Conservation (phyloP, 2,888 invertebrate genomes). For the Buathra laborator region DNA sequence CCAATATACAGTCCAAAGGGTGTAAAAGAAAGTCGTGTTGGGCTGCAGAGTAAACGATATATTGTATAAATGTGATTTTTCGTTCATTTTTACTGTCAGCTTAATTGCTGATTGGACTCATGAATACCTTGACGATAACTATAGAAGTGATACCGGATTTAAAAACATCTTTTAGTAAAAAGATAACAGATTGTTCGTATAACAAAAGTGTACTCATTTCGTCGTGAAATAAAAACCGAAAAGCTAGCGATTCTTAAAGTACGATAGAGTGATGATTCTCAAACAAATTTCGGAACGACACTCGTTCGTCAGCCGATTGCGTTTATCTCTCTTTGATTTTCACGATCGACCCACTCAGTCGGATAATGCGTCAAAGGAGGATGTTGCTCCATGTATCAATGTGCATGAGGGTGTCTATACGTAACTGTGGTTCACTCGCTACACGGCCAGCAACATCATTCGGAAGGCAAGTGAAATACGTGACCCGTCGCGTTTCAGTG, state of each 20-base stretch:
- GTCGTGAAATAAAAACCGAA: background rate
- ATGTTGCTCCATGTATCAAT: conserved; percentile 10
- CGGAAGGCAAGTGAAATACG: conserved; percentile 61
- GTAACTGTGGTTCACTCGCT: conserved; percentile 11
- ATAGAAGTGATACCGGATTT: no score
- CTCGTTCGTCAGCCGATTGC: conserved; percentile 10
- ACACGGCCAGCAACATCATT: conserved; percentile 14
- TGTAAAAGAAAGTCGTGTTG: no score
- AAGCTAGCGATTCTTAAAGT: background rate
- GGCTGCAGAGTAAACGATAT: no score
- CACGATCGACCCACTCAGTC: conserved; percentile 39
- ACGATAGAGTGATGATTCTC: background rate
- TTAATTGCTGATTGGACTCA: no score
- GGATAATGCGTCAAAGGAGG: conserved; percentile 56
- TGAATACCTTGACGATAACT: no score
- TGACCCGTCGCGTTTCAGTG: conserved; percentile 50
- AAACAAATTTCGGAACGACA: background rate
- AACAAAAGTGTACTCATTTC: background rate
- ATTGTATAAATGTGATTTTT: no score
- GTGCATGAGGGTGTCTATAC: conserved; percentile 25
- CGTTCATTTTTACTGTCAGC: no score
- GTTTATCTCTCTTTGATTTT: conserved; percentile 45
- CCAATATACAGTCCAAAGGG: no score
- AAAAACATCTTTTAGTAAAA: no score
- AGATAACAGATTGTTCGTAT: background rate